Percentiles rank a stretch among this genome's conserved stretches.
phyloP scores from a whole-genome alignment of 2,797 vertebrate species.

The Etheostoma nigrum region DNA sequence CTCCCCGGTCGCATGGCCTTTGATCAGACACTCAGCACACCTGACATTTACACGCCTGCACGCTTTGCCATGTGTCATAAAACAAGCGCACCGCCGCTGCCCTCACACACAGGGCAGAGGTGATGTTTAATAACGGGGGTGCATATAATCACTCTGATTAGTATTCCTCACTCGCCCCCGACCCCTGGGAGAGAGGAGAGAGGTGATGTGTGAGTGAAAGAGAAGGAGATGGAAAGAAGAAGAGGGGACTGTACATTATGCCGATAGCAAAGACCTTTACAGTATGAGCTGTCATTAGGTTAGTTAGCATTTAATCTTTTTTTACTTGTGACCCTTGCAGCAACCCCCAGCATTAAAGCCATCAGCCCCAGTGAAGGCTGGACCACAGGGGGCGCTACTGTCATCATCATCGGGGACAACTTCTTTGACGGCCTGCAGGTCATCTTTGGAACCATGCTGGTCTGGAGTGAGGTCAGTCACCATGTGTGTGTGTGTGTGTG shows the following conservation, averaged over 20 bases:
- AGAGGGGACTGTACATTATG: slow-evolving; percentile 40
- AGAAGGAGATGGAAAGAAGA: slow-evolving; percentile 36
- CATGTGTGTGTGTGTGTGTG: background rate
- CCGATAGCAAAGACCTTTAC: slow-evolving; percentile 49
- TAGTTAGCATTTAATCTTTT: slow-evolving; percentile 66
- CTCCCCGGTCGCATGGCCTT: slow-evolving; percentile 83
- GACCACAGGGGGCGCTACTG: slow-evolving; percentile 94
- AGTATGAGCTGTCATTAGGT: slow-evolving; percentile 55
- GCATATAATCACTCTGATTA: slow-evolving; percentile 98
- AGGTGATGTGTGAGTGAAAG: slow-evolving; percentile 67
- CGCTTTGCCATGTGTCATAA: slow-evolving; percentile 85
- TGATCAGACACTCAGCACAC: slow-evolving; percentile 86
- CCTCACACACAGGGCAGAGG: slow-evolving; percentile 85
- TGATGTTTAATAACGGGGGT: slow-evolving; percentile 99
- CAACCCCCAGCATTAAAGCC: slow-evolving; percentile 95
- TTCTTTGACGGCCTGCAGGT: slow-evolving; percentile 95
- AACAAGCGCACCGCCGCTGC: slow-evolving; percentile 78
- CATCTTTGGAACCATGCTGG: slow-evolving; percentile 93
- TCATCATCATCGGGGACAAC: slow-evolving; percentile 96
- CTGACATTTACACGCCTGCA: slow-evolving; percentile 96
- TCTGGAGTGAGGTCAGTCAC: slow-evolving; percentile 92
- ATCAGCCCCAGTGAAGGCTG: slow-evolving; percentile 96
- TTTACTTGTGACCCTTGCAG: slow-evolving; percentile 76
- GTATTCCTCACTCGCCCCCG: slow-evolving; percentile 91
- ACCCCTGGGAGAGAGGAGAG: slow-evolving; percentile 88